Evolutionary conservation across 2,797 vertebrate species (phyloP).

Genomic region (Ficedula albicollis): DNA sequence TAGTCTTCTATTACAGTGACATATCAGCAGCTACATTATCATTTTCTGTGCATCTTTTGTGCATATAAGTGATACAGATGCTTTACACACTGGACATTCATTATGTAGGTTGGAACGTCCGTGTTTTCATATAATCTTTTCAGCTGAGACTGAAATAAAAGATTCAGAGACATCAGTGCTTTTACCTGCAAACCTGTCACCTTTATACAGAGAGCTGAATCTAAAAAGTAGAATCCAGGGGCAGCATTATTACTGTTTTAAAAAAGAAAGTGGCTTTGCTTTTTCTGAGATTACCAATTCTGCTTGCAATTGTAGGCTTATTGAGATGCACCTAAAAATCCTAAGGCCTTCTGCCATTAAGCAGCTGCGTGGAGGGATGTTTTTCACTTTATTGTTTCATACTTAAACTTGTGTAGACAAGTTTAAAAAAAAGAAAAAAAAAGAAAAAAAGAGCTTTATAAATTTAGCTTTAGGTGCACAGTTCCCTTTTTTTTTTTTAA

Average conservation of each 20-base stretch:
- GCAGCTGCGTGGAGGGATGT: neutral
- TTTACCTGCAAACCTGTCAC: neutral
- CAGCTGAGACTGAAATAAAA: neutral
- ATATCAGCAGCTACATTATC: neutral
- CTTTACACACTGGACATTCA: neutral
- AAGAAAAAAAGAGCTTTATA: neutral
- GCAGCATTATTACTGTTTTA: neutral
- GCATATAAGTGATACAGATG: neutral
- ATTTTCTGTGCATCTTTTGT: neutral
- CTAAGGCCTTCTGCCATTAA: neutral
- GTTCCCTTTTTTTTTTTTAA: neutral
- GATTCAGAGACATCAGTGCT: neutral
- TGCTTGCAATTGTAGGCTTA: neutral
- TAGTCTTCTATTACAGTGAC: neutral
- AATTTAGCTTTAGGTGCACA: neutral
- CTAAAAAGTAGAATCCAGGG: neutral
- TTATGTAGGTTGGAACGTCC: rapidly evolving
- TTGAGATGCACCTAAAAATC: neutral
- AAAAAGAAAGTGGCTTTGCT: neutral
- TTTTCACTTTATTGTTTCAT: neutral
- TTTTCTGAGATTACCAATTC: neutral
- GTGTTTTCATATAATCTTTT: neutral
- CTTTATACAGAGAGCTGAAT: neutral
- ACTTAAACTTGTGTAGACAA: no score
- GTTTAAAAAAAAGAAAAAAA: no score